Percentiles rank a stretch among this genome's conserved stretches.
phyloP scores from a whole-genome alignment of 2,113 vertebrate genomes.

The Indicator maculatus region DNA sequence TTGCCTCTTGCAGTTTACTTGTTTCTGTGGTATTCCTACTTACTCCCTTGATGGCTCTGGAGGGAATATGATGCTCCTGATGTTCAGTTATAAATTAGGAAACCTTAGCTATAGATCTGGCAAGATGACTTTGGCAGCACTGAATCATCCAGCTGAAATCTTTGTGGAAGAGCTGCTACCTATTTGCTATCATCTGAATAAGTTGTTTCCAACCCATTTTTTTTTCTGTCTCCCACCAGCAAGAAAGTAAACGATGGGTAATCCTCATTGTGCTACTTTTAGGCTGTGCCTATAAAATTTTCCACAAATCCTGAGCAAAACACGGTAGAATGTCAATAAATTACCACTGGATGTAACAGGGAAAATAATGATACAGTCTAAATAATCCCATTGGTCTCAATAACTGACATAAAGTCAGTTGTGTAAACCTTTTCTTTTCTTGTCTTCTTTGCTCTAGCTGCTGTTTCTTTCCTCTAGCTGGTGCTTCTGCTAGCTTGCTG shows the following conservation, averaged over 20 bases:
- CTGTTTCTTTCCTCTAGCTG: too few species aligned
- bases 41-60: not conserved
- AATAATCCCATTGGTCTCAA: too few species aligned
- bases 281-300: too few species aligned
- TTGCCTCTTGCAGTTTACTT: not conserved
- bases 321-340: too few species aligned
- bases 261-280: not conserved
- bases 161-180: slow-evolving; percentile 18
- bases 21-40: not conserved
- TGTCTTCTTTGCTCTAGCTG: too few species aligned
- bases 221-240: not conserved
- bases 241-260: not conserved
- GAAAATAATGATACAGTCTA: too few species aligned
- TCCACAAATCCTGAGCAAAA: too few species aligned
- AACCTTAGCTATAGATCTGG: not conserved
- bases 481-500: too few species aligned
- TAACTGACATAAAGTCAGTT: too few species aligned
- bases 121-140: slow-evolving; percentile 36
- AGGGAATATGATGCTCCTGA: not conserved
- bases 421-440: too few species aligned
- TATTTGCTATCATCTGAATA: slow-evolving; percentile 7
- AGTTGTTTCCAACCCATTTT: not conserved
- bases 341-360: too few species aligned
- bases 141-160: slow-evolving; percentile 12
- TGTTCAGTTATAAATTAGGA: not conserved